Percentiles rank a stretch among this genome's conserved stretches.
These are phyloP conservation scores for Loripinus fragilis DNA, from an alignment of 2,888 invertebrate genomes.

Conservation along the genomic window DNA sequence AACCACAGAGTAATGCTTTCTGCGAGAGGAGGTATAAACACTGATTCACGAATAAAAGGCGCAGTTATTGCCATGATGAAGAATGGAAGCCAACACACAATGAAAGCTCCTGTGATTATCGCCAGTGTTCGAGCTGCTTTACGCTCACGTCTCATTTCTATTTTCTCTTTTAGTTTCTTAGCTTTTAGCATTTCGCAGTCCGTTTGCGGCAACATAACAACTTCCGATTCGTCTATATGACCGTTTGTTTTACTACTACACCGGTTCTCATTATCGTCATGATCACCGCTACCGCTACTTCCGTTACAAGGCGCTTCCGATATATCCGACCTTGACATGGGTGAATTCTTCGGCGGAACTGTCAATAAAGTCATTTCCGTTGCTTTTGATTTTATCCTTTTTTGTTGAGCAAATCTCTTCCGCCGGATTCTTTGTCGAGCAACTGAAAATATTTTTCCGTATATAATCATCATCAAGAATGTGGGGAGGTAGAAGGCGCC, in stretches of 20 bases:
- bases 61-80: constrained; percentile 94
- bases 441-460: constrained; percentile 98
- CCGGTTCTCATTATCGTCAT: constrained; percentile 65
- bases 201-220: constrained; percentile 58
- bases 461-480: constrained; percentile 95
- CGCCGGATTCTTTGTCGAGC: constrained; percentile 92
- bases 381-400: constrained; percentile 35
- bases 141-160: constrained; percentile 82
- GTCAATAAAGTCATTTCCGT: constrained; percentile 60
- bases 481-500: constrained; percentile 99
- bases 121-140: constrained; percentile 83
- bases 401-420: constrained; percentile 74
- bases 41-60: constrained; percentile 88
- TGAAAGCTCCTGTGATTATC: constrained; percentile 94
- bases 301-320: constrained; percentile 52
- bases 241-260: constrained; percentile 52
- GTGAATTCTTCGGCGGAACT: constrained; percentile 43
- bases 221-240: constrained; percentile 46
- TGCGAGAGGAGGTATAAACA: constrained; percentile 72
- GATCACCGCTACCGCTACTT: constrained; percentile 53
- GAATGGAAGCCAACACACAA: constrained; percentile 98
- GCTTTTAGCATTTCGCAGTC: constrained; percentile 57
- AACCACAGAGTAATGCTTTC: constrained; percentile 88
- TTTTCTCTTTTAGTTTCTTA: constrained; percentile 75
- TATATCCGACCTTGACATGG: constrained; percentile 37